These are phyloP conservation scores for Fragariocoptes setiger DNA, from an alignment of 1,140 invertebrate species.

Conservation along the genomic window DNA sequence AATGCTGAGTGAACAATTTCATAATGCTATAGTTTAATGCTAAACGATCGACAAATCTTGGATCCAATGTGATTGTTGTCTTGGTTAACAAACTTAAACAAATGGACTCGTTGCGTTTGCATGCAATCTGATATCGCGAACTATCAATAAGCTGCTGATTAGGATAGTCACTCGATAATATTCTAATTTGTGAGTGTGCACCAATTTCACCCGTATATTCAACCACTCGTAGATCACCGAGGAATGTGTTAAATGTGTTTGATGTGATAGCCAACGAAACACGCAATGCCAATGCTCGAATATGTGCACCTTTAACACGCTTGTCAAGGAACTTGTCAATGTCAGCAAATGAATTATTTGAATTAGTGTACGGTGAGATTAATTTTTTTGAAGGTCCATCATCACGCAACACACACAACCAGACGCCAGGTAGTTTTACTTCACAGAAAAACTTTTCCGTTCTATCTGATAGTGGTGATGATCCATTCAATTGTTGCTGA, in stretches of 20 bases:
- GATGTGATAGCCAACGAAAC: slow-evolving; percentile 3
- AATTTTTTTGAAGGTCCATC: neutral
- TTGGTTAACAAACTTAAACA: too few species aligned
- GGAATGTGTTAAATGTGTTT: neutral
- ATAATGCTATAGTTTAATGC: too few species aligned
- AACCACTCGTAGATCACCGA: neutral
- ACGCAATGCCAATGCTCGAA: slow-evolving; percentile 4
- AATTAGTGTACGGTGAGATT: slow-evolving; percentile 2
- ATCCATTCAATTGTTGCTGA: neutral
- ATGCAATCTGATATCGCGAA: too few species aligned
- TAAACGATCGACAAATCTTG: too few species aligned
- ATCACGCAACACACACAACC: slow-evolving; percentile 2
- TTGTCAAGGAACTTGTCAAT: slow-evolving; percentile 4
- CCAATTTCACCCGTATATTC: too few species aligned
- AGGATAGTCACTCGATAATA: too few species aligned
- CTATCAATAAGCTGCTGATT: too few species aligned
- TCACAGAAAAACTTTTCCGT: slow-evolving; percentile 1
- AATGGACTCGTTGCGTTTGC: too few species aligned
- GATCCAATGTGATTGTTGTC: too few species aligned
- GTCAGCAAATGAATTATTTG: slow-evolving; percentile 1
- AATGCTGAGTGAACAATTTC: too few species aligned
- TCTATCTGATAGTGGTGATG: neutral
- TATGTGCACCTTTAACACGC: slow-evolving; percentile 1
- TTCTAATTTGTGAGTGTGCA: too few species aligned
- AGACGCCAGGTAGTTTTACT: slow-evolving; percentile 8